These are phyloP conservation scores for Pseudobourletiella spinata DNA, from an alignment of 1,140 invertebrate genomes.

Conservation along the genomic window DNA sequence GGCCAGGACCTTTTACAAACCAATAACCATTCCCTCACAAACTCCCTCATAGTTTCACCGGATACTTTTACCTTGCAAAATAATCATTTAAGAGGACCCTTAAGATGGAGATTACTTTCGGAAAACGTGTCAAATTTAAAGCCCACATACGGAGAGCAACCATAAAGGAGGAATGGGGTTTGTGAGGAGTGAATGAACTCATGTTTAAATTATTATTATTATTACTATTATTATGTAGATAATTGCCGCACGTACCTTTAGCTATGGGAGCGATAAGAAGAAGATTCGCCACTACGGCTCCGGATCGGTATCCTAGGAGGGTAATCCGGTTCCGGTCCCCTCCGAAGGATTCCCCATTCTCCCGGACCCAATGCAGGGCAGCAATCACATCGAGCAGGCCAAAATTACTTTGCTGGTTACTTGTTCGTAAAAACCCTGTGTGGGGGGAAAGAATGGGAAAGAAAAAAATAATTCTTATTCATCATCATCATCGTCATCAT, in stretches of 20 bases:
- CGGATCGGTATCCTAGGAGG: conserved; percentile 41
- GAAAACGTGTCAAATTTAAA: too few relatives aligned
- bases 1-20: too few relatives aligned
- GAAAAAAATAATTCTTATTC: neutral
- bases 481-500: too few relatives aligned
- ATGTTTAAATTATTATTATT: too few relatives aligned
- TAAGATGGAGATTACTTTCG: too few relatives aligned
- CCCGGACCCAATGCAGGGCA: conserved; percentile 62
- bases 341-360: conserved; percentile 68
- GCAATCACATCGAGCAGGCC: conserved; percentile 64
- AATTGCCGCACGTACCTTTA: too few relatives aligned
- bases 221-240: too few relatives aligned
- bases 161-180: neutral
- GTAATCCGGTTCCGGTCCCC: conserved; percentile 71
- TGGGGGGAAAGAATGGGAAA: neutral
- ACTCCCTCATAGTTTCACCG: too few relatives aligned
- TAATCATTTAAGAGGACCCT: too few relatives aligned
- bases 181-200: neutral
- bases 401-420: conserved; percentile 53
- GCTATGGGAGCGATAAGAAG: conserved; percentile 33
- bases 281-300: conserved; percentile 35
- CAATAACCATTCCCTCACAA: too few relatives aligned
- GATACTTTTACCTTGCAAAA: too few relatives aligned
- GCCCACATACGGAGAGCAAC: neutral
- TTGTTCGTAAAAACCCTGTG: conserved; percentile 60